phyloP scores from a whole-genome alignment of 2,888 invertebrate species.

The Melipona bicolor region DNA sequence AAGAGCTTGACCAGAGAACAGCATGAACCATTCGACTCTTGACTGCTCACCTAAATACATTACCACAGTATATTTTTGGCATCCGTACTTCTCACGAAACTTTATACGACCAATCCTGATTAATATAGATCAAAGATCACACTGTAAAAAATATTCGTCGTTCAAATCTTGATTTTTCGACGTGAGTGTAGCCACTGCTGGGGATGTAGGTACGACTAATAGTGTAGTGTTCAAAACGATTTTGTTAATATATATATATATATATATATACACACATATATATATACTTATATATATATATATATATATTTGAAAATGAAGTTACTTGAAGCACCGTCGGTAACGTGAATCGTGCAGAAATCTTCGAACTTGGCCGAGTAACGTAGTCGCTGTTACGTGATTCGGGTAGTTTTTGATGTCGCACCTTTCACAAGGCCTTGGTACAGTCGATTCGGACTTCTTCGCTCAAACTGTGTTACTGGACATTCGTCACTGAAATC shows the following conservation, averaged over 20 bases:
- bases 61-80: slow-evolving; percentile 64
- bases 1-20: slow-evolving; percentile 27
- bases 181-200: neutral
- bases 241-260: too few relatives aligned
- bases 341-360: slow-evolving; percentile 26
- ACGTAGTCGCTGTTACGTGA: slow-evolving; percentile 8
- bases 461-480: neutral
- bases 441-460: slow-evolving; percentile 9
- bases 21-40: slow-evolving; percentile 14
- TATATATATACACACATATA: neutral
- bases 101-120: slow-evolving; percentile 64
- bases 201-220: neutral
- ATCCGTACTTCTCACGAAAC: slow-evolving; percentile 42
- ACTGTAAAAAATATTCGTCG: neutral
- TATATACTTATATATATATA: neutral
- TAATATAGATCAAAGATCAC: slow-evolving; percentile 66
- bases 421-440: slow-evolving; percentile 46
- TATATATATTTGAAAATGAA: neutral
- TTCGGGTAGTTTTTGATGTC: slow-evolving; percentile 37
- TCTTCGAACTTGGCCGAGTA: slow-evolving; percentile 23
- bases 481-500: slow-evolving; percentile 7
- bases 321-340: slow-evolving; percentile 13
- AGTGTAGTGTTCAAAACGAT: neutral
- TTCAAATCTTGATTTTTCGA: neutral
- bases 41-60: slow-evolving; percentile 18